phyloP scores from a whole-genome alignment of 2,113 vertebrate species.

The Lepisosteus oculatus region DNA sequence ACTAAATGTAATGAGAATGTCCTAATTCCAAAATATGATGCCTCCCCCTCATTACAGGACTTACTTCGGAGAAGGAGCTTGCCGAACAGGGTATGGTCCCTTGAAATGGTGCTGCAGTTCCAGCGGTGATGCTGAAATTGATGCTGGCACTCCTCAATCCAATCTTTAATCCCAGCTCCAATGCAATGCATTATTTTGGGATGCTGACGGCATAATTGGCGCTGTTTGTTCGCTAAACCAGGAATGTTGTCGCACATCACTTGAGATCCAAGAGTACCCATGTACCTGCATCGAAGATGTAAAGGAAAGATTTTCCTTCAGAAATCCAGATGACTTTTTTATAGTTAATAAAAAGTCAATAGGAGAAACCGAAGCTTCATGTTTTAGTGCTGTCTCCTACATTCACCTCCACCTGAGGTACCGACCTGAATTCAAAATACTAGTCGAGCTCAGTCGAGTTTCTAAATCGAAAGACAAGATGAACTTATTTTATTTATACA shows the following conservation, averaged over 20 bases:
- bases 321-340: no score
- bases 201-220: conserved; percentile 88
- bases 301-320: no score
- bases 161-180: conserved; percentile 80
- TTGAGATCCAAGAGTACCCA: conserved; percentile 85
- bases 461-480: no score
- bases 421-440: no score
- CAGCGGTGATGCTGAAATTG: conserved; percentile 93
- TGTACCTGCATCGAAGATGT: conserved; percentile 67
- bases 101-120: conserved; percentile 84
- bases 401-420: no score
- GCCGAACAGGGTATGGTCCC: conserved; percentile 85
- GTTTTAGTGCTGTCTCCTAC: no score
- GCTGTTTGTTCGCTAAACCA: conserved; percentile 86
- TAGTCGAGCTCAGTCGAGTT: no score
- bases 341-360: no score
- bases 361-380: no score
- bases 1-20: no score
- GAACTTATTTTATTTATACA: no score
- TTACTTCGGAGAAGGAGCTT: conserved; percentile 83
- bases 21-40: no score
- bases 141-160: conserved; percentile 90
- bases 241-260: conserved; percentile 97
- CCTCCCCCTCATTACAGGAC: conserved; percentile 35
- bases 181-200: conserved; percentile 85